Evolutionary conservation across 1,140 invertebrate genomes (phyloP).

Genomic region (Pseudomyrmex cubaensis): DNA sequence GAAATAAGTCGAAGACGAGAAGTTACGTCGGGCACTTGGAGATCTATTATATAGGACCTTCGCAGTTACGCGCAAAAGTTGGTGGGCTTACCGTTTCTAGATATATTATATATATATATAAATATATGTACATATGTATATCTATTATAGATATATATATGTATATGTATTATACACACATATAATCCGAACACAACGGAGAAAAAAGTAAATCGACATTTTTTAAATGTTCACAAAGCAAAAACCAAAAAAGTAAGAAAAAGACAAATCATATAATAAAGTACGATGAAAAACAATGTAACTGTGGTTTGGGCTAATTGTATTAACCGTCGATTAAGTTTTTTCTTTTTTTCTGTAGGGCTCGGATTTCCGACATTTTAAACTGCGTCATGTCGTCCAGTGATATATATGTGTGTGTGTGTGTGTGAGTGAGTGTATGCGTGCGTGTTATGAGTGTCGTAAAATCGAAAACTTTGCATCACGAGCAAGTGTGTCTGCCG

Average conservation of each 20-base stretch:
- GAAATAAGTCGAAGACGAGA: too few species aligned
- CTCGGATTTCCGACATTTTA: constrained; percentile 52
- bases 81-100: constrained; percentile 31
- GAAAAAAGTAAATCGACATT: constrained; percentile 43
- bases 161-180: too few species aligned
- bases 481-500: background rate
- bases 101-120: background rate
- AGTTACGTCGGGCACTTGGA: background rate
- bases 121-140: too few species aligned
- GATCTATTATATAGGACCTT: constrained; percentile 4
- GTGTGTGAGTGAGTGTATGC: background rate
- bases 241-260: constrained; percentile 20
- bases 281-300: constrained; percentile 32
- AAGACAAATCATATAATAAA: constrained; percentile 46
- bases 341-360: constrained; percentile 25
- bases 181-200: constrained; percentile 29
- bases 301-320: constrained; percentile 51
- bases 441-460: constrained; percentile 7
- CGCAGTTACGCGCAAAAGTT: constrained; percentile 31
- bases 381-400: constrained; percentile 44
- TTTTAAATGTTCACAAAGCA: constrained; percentile 1
- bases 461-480: constrained; percentile 29
- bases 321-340: constrained; percentile 37
- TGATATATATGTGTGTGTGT: constrained; percentile 4
- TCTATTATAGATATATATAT: too few species aligned